Percentiles rank a stretch among this genome's conserved stretches.
Conservation (phyloP, 2,888 invertebrate genomes). For the Agrilus cyanescens region DNA sequence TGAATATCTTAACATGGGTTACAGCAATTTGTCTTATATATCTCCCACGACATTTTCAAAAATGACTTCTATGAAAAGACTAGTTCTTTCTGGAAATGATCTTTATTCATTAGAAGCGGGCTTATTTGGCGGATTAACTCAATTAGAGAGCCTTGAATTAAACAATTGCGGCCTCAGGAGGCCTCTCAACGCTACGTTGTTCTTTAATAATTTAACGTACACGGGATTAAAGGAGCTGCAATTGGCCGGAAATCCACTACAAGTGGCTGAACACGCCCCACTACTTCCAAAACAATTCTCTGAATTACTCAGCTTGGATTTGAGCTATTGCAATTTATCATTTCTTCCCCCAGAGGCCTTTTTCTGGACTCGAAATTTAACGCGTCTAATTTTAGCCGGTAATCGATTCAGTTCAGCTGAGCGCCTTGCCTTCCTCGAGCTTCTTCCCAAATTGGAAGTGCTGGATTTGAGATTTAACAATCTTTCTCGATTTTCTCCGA, state of each 20-base stretch:
- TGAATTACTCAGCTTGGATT: conserved; percentile 48
- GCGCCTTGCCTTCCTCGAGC: conserved; percentile 44
- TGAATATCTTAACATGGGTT: conserved; percentile 61
- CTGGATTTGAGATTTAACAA: conserved; percentile 54
- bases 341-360: conserved; percentile 49
- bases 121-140: conserved; percentile 54
- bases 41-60: conserved; percentile 54
- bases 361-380: conserved; percentile 48
- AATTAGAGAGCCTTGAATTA: conserved; percentile 52
- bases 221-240: conserved; percentile 55
- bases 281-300: conserved; percentile 54
- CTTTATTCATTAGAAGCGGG: conserved; percentile 53
- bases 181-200: conserved; percentile 51
- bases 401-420: conserved; percentile 42
- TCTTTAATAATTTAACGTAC: conserved; percentile 52
- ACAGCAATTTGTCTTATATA: conserved; percentile 53
- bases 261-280: conserved; percentile 44
- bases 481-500: conserved; percentile 45
- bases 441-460: conserved; percentile 44
- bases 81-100: conserved; percentile 58
- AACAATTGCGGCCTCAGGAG: conserved; percentile 55
- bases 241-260: conserved; percentile 54
- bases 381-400: conserved; percentile 46
- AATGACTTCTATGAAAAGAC: conserved; percentile 53
- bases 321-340: conserved; percentile 53